Conservation (phyloP, 2,888 invertebrate genomes). For the Aphrophora alni region DNA sequence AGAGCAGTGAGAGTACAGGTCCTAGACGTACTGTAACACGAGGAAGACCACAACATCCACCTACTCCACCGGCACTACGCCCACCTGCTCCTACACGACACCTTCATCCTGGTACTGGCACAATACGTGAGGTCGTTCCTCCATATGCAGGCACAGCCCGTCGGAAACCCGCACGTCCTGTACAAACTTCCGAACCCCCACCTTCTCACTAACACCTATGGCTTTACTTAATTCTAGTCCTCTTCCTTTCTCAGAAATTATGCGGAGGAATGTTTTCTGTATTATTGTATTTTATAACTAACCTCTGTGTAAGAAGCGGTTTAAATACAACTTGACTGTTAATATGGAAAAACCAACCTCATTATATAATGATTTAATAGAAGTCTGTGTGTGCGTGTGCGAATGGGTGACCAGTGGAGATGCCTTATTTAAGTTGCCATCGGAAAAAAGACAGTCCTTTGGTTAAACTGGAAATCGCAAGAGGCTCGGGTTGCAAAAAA, state of each 20-base stretch:
- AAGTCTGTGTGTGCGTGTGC: conserved; percentile 29
- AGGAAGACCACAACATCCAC: conserved; percentile 31
- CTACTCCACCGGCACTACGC: conserved; percentile 17
- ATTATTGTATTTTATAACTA: conserved; percentile 35
- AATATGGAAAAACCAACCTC: conserved; percentile 20
- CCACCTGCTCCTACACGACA: conserved; percentile 20
- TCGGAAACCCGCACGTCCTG: conserved; percentile 59
- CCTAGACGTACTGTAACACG: conserved; percentile 17
- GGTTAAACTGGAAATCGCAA: neutral
- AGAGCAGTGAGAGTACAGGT: conserved; percentile 28
- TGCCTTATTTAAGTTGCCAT: conserved; percentile 26
- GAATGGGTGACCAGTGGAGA: conserved; percentile 24
- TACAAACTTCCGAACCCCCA: conserved; percentile 60
- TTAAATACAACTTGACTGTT: conserved; percentile 33
- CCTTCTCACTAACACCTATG: conserved; percentile 59
- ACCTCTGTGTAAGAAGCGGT: conserved; percentile 33
- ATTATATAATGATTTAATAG: conserved; percentile 16
- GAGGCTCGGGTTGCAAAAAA: neutral
- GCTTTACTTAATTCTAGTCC: conserved; percentile 46
- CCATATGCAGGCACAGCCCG: conserved; percentile 57
- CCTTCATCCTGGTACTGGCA: conserved; percentile 47
- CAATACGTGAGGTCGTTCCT: conserved; percentile 51
- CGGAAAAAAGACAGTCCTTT: neutral
- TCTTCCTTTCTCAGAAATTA: conserved; percentile 31
- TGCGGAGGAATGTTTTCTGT: conserved; percentile 35